Base-by-base conservation (phyloP, 2,888 invertebrate genomes). In the Lasioglossum figueresi region DNA sequence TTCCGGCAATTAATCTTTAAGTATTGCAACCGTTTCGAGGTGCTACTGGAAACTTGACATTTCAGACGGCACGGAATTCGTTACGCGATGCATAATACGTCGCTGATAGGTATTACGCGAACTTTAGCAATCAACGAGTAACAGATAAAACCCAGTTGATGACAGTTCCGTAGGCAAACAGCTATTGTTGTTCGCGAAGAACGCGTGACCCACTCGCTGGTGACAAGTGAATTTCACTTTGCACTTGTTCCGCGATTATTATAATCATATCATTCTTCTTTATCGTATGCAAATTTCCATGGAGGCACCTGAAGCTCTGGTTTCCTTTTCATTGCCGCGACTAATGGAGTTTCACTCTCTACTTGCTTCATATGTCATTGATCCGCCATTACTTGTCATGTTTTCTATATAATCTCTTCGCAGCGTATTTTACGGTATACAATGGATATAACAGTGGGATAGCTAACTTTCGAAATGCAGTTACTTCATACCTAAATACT, bases 21-120 rank as follows among this genome's bases (percentile, higher is more conserved):
- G 31, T 63, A 16, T 31, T 0, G 27, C 27, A 31, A 16, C 12
- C 27, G 59, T 27, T 16, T 40, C 23, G 19, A 12, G 34, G 37
- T 40, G 68, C 40, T 68, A 68, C 68, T 40, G 37, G 68, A 68
- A 68, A 68, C 68, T 23, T 68, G 68, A 68, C 68, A 68, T 40
- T 68, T 68, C 34, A 68, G 5, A 10, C 34, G n/a, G 23, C 10
- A 40, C n/a, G 40, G 68, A 68, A 68, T 68, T 37, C 40, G 37
- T 68, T n/a, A 68, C 68, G 45, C 63, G 52, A 73, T 59, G 34
- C 80, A 27, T 86, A 78, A 86, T 66, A 72, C 82, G 88, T 76
- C 79, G 79, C 76, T 70, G 84, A 88, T 85, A 63, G 63, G 16
- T 63, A 85, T 86, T 76, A 81, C 81, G 81, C 81, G 78, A 77